Conservation (phyloP, 2,113 vertebrate genomes). For the Promerops cafer region DNA sequence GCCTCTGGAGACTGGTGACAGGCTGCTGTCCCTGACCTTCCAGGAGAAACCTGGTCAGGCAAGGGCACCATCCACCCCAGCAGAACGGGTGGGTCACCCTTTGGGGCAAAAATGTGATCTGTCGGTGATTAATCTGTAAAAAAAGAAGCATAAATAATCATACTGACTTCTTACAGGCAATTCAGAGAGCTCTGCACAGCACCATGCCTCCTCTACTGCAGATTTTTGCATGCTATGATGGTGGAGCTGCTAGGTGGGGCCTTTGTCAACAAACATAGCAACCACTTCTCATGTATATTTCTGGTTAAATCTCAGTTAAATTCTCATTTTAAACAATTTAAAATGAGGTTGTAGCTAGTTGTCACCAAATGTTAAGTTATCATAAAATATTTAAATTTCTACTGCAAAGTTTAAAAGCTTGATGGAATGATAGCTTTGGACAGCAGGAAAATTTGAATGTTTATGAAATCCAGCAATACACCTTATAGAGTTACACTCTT, state of each 20-base stretch:
- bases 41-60: not conserved
- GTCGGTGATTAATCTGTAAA: not conserved
- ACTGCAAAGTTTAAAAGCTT: not conserved
- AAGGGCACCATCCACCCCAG: not conserved
- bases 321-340: not conserved
- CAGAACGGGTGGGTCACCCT: not conserved
- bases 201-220: not conserved
- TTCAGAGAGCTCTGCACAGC: not conserved
- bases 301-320: conserved; percentile 21
- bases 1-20: not conserved
- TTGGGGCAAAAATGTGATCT: not conserved
- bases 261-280: not conserved
- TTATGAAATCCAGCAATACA: not conserved
- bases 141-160: not conserved
- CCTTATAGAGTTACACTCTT: not conserved
- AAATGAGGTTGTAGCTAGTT: not conserved
- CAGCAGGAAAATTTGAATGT: not conserved
- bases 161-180: not conserved
- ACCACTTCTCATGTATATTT: not conserved
- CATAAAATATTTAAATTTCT: not conserved
- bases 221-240: not conserved
- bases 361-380: not conserved
- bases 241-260: not conserved
- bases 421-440: not conserved
- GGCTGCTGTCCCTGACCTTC: not conserved